Conservation (phyloP, 2,888 invertebrate genomes). For the Metellina segmentata region DNA sequence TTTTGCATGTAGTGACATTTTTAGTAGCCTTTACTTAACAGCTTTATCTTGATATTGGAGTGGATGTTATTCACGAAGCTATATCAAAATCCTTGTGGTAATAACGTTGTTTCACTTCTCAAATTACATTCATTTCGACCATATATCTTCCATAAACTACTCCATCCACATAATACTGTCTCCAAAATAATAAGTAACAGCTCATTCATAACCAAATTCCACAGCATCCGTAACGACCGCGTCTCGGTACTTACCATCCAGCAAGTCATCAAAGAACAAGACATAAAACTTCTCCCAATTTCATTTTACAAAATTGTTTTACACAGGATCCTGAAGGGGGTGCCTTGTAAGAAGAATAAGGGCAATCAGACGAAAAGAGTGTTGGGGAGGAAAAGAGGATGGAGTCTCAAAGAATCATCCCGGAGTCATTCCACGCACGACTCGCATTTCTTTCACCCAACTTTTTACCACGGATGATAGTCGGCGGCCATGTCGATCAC, state of each 20-base stretch:
- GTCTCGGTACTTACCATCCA: not conserved
- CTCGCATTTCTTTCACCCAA: constrained; percentile 15
- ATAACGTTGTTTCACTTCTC: too few relatives aligned
- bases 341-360: constrained; percentile 1
- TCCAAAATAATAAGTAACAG: too few relatives aligned
- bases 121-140: too few relatives aligned
- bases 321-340: not conserved
- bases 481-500: constrained; percentile 17
- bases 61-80: too few relatives aligned
- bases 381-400: not conserved
- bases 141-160: too few relatives aligned
- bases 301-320: constrained; percentile 16
- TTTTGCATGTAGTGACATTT: too few relatives aligned
- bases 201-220: too few relatives aligned
- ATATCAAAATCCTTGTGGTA: too few relatives aligned
- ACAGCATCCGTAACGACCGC: not conserved
- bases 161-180: too few relatives aligned
- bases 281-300: not conserved
- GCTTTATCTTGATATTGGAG: too few relatives aligned
- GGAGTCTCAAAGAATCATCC: not conserved
- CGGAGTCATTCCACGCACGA: constrained; percentile 46
- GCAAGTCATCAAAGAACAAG: not conserved
- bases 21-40: too few relatives aligned
- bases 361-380: constrained; percentile 18
- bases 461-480: constrained; percentile 24